Percentiles rank a stretch among this genome's conserved stretches.
phyloP scores from a whole-genome alignment of 2,113 vertebrate genomes.

The Meleagris gallopavo region DNA sequence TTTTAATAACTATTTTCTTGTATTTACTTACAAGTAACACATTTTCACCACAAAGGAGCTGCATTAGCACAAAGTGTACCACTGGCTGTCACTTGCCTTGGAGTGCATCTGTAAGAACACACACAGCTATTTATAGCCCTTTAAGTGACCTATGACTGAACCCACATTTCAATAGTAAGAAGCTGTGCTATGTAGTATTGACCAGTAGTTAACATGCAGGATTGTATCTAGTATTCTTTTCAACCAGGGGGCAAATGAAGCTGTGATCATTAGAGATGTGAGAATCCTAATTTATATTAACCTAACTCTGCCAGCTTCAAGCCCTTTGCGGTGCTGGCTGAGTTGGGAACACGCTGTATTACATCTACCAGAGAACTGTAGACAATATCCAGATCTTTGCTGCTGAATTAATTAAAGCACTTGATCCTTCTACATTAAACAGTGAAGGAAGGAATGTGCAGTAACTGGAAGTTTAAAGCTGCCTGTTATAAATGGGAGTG shows the following conservation, averaged over 20 bases:
- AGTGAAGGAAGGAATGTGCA: neutral
- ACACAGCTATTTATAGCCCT: neutral
- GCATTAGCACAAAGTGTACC: neutral
- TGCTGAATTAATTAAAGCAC: neutral
- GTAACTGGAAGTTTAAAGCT: neutral
- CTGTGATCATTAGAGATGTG: neutral
- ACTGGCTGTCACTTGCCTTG: neutral
- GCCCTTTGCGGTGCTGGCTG: neutral
- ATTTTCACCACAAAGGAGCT: neutral
- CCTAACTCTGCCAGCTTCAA: neutral
- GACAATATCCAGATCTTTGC: neutral
- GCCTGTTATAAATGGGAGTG: neutral
- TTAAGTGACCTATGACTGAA: neutral
- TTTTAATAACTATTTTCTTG: neutral
- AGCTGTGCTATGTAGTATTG: neutral
- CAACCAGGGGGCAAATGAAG: neutral
- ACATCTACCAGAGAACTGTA: neutral
- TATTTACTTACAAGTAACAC: neutral
- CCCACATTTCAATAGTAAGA: neutral
- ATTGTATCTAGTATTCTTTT: neutral
- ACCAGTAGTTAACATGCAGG: neutral
- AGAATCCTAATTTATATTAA: neutral
- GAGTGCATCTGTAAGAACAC: neutral
- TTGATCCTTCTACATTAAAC: neutral
- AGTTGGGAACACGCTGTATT: neutral